These are phyloP conservation scores for Ptychochromis oligacanthus DNA, from an alignment of 2,113 vertebrate genomes.

Conservation along the genomic window DNA sequence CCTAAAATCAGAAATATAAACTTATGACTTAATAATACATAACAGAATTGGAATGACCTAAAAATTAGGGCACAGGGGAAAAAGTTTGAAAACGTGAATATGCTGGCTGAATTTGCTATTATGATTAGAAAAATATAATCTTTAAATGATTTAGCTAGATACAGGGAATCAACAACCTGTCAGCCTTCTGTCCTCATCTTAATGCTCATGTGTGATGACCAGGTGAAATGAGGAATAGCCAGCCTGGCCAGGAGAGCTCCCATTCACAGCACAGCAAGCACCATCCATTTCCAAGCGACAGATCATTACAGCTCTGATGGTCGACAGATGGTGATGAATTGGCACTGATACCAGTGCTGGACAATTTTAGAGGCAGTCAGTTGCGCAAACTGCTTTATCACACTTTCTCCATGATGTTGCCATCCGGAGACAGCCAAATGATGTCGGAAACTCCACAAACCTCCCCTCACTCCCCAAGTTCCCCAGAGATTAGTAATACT, in stretches of 20 bases:
- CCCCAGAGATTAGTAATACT: constrained; percentile 24
- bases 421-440: constrained; percentile 19
- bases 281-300: constrained; percentile 67
- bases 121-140: neutral
- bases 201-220: constrained; percentile 28
- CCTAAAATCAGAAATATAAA: neutral
- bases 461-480: constrained; percentile 3
- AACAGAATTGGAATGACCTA: neutral
- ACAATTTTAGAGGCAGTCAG: constrained; percentile 53
- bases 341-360: constrained; percentile 40
- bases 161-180: constrained; percentile 8
- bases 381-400: constrained; percentile 58
- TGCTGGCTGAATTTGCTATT: neutral
- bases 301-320: constrained; percentile 68
- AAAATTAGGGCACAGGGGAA: neutral
- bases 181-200: neutral
- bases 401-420: constrained; percentile 43
- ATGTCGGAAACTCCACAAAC: constrained; percentile 6
- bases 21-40: neutral
- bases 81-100: neutral
- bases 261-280: constrained; percentile 34
- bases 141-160: neutral
- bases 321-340: constrained; percentile 73
- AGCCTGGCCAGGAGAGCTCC: constrained; percentile 16
- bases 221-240: constrained; percentile 46